Evolutionary conservation across 1,140 invertebrate species (phyloP).

Genomic region (Cotesia chilonis): DNA sequence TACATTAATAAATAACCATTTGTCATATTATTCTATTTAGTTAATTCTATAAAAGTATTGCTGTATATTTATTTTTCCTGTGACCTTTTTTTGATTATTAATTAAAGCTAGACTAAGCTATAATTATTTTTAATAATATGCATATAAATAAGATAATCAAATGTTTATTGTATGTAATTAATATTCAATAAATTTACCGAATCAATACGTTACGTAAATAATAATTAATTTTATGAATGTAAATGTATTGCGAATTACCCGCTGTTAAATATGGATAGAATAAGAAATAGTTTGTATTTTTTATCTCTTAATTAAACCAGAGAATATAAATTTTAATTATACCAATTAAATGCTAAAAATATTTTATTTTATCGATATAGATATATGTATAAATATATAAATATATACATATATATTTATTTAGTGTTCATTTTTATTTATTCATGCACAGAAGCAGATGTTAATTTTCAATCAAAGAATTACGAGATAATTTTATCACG

Average conservation of each 20-base stretch:
- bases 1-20: too few species aligned
- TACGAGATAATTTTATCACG: slow-evolving; percentile 9
- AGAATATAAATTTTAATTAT: neutral
- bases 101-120: too few species aligned
- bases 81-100: too few species aligned
- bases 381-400: neutral
- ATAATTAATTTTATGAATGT: too few species aligned
- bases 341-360: neutral
- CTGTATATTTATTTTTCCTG: too few species aligned
- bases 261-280: slow-evolving; percentile 9
- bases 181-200: slow-evolving; percentile 20
- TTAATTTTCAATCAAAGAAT: slow-evolving; percentile 34
- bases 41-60: too few species aligned
- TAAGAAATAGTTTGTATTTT: neutral
- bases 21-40: too few species aligned
- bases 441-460: slow-evolving; percentile 25
- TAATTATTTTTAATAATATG: neutral
- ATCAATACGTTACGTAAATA: too few species aligned
- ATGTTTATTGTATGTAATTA: slow-evolving; percentile 22
- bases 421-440: neutral
- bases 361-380: neutral
- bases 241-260: too few species aligned
- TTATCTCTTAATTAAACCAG: neutral
- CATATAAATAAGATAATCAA: slow-evolving; percentile 18
- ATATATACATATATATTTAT: neutral